Percentiles rank a stretch among this genome's conserved stretches.
Evolutionary conservation across 2,888 invertebrate genomes (phyloP).

Genomic region (Scotopteryx bipunctaria): DNA sequence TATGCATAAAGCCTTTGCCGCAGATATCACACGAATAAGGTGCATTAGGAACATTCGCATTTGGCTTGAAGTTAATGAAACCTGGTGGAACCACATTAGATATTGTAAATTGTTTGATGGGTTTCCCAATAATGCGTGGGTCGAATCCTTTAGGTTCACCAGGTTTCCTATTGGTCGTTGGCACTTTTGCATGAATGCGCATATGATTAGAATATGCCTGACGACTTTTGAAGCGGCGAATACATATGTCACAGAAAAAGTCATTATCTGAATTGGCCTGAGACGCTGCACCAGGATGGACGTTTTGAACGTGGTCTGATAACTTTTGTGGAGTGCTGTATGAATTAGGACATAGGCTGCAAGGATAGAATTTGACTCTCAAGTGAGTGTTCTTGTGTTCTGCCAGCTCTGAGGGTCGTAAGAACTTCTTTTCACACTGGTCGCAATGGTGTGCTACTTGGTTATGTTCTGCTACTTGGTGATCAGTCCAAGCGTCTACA

Average conservation of each 20-base stretch:
- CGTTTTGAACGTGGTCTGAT: conserved; percentile 80
- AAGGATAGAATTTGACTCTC: conserved; percentile 86
- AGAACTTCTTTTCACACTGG: conserved; percentile 85
- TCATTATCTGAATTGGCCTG: conserved; percentile 56
- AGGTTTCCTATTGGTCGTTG: conserved; percentile 76
- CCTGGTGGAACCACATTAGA: conserved; percentile 53
- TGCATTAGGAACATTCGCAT: conserved; percentile 71
- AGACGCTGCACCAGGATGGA: conserved; percentile 69
- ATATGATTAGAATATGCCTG: conserved; percentile 81
- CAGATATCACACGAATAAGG: conserved; percentile 85
- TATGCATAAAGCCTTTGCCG: conserved; percentile 84
- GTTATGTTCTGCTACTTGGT: conserved; percentile 82
- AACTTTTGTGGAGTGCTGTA: conserved; percentile 85
- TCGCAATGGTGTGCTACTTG: conserved; percentile 82
- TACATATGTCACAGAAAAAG: conserved; percentile 84
- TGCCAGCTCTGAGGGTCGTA: conserved; percentile 83
- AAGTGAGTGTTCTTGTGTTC: conserved; percentile 87
- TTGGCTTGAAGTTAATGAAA: conserved; percentile 66
- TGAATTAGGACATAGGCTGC: conserved; percentile 82
- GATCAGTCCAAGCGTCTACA: conserved; percentile 82
- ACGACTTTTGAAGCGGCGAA: conserved; percentile 83
- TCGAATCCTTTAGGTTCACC: conserved; percentile 67
- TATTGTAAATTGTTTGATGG: conserved; percentile 66
- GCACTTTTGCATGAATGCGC: conserved; percentile 80
- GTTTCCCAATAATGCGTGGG: conserved; percentile 73